phyloP scores from a whole-genome alignment of 1,140 invertebrate species.

The Plodia interpunctella region DNA sequence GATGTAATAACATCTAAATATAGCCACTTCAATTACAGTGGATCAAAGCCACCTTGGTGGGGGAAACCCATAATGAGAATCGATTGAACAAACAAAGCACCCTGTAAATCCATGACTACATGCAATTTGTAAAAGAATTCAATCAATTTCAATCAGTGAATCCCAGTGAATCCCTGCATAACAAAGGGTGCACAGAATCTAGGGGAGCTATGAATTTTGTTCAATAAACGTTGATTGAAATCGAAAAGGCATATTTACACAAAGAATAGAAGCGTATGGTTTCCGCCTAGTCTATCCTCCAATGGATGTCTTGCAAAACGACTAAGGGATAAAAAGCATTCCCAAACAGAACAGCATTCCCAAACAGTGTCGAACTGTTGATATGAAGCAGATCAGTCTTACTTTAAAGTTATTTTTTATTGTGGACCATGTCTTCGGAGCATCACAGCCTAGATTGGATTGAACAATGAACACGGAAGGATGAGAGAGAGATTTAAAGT shows the following conservation, averaged over 20 bases:
- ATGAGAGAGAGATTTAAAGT: too few relatives aligned
- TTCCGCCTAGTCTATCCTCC: too few relatives aligned
- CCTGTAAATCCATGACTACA: not conserved
- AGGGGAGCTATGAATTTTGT: not conserved
- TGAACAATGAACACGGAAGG: too few relatives aligned
- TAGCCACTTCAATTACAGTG: not conserved
- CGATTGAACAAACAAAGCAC: conserved; percentile 1
- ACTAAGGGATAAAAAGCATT: too few relatives aligned
- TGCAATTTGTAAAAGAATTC: not conserved
- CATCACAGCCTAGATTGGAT: too few relatives aligned
- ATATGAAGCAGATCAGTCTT: too few relatives aligned
- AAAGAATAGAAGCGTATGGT: not conserved
- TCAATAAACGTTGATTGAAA: not conserved
- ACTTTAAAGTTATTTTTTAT: too few relatives aligned
- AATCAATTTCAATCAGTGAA: conserved; percentile 4
- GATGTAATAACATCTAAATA: not conserved
- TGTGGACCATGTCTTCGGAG: too few relatives aligned
- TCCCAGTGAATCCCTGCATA: not conserved
- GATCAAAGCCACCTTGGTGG: not conserved
- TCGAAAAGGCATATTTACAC: not conserved
- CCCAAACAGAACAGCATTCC: too few relatives aligned
- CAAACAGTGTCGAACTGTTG: too few relatives aligned
- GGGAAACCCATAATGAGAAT: not conserved
- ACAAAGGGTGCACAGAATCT: not conserved
- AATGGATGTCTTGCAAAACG: too few relatives aligned